phyloP scores from a whole-genome alignment of 2,888 invertebrate species.

The Micoletzkya japonica region DNA sequence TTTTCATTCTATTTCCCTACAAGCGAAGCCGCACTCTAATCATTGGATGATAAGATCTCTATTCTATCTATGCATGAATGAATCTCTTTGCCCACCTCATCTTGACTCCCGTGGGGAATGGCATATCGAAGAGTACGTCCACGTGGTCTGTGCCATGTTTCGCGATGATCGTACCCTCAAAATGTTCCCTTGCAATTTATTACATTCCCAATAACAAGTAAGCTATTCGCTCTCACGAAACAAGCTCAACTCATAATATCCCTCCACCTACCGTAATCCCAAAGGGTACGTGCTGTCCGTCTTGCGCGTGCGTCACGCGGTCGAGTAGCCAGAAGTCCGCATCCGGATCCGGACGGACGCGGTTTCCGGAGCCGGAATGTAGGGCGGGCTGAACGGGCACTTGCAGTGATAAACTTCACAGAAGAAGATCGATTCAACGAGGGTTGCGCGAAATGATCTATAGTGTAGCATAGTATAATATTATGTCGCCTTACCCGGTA shows the following conservation, averaged over 20 bases:
- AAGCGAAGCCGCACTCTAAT: neutral
- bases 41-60: neutral
- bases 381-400: conserved; percentile 44
- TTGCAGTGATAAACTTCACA: conserved; percentile 54
- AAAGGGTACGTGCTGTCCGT: conserved; percentile 78
- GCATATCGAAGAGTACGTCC: conserved; percentile 81
- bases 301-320: conserved; percentile 79
- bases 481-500: conserved; percentile 69
- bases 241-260: neutral
- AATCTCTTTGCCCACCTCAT: conserved; percentile 65
- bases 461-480: too few species aligned
- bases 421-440: conserved; percentile 37
- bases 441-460: too few species aligned
- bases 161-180: conserved; percentile 80
- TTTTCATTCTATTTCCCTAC: neutral
- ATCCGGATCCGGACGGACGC: conserved; percentile 73
- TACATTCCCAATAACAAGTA: neutral
- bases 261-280: conserved; percentile 72
- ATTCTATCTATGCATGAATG: neutral
- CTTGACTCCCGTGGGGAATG: conserved; percentile 74
- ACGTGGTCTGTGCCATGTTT: conserved; percentile 65
- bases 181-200: neutral
- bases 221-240: neutral
- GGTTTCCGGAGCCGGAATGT: conserved; percentile 34
- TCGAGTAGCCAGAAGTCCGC: conserved; percentile 78